Evolutionary conservation across 1,140 invertebrate genomes (phyloP).

Genomic region (Camponotus vicinus): DNA sequence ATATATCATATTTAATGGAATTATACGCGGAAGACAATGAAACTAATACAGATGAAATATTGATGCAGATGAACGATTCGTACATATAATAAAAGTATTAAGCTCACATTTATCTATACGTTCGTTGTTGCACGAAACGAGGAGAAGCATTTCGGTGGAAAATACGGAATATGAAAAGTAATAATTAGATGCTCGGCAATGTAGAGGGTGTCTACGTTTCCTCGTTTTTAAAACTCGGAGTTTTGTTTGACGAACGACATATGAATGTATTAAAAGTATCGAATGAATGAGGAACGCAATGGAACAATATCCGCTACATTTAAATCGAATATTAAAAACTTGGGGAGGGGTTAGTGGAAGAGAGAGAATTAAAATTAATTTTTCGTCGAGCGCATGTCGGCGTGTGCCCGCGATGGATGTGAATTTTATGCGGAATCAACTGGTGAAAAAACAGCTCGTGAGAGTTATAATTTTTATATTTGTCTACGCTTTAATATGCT

Average conservation of each 20-base stretch:
- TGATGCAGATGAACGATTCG: neutral
- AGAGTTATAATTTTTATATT: constrained; percentile 42
- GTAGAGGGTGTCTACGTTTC: constrained; percentile 3
- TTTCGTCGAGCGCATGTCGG: constrained; percentile 13
- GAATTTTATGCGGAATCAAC: constrained; percentile 49
- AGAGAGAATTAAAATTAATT: constrained; percentile 44
- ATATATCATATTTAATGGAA: constrained; percentile 3
- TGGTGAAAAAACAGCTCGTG: neutral
- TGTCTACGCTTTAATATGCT: constrained; percentile 36
- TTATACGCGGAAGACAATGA: neutral
- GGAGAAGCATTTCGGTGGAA: constrained; percentile 22
- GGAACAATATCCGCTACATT: constrained; percentile 28
- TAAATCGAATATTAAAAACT: constrained; percentile 51
- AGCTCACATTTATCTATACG: neutral
- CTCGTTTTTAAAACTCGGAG: neutral
- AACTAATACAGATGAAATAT: constrained; percentile 6
- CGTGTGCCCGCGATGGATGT: constrained; percentile 4
- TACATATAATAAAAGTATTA: constrained; percentile 11
- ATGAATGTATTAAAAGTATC: constrained; percentile 42
- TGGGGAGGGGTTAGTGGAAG: neutral
- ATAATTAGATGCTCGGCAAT: constrained; percentile 43
- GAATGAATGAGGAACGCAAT: neutral
- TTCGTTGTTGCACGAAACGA: neutral
- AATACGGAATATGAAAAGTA: constrained; percentile 24
- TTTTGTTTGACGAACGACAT: constrained; percentile 17